Conservation (phyloP, 2,888 invertebrate genomes). For the Rotaria magnacalcarata region DNA sequence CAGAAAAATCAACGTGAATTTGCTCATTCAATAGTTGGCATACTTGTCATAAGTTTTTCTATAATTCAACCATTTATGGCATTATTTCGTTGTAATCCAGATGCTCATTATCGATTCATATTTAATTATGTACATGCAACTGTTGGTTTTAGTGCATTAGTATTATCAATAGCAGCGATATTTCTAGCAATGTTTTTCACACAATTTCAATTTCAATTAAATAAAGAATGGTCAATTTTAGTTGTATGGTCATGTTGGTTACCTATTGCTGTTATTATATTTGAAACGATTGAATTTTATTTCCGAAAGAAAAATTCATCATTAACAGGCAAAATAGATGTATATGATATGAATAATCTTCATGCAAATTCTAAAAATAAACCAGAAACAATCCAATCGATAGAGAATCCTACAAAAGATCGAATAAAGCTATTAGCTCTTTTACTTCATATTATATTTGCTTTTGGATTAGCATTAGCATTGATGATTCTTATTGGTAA, state of each 20-base stretch:
- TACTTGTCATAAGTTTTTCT: conserved; percentile 3
- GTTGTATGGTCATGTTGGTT: conserved; percentile 13
- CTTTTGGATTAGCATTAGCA: conserved; percentile 21
- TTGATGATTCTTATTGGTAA: neutral
- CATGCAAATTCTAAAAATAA: neutral
- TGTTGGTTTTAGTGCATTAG: neutral
- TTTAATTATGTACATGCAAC: conserved; percentile 1
- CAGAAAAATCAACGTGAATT: neutral
- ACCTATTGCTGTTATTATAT: neutral
- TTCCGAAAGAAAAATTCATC: neutral
- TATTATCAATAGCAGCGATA: neutral
- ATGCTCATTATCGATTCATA: neutral
- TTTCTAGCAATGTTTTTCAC: conserved; percentile 11
- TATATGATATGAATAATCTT: neutral
- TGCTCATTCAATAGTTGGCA: conserved; percentile 24
- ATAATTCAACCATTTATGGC: conserved; percentile 21
- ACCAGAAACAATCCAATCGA: neutral
- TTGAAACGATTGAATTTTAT: neutral
- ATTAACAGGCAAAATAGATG: neutral
- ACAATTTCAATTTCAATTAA: neutral
- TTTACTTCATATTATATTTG: neutral
- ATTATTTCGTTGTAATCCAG: conserved; percentile 23
- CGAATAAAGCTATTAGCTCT: neutral
- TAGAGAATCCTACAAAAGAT: fast-evolving
- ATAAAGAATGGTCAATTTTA: neutral